These are phyloP conservation scores for Sphyrna mokarran DNA, from an alignment of 2,113 vertebrate genomes.

Conservation along the genomic window DNA sequence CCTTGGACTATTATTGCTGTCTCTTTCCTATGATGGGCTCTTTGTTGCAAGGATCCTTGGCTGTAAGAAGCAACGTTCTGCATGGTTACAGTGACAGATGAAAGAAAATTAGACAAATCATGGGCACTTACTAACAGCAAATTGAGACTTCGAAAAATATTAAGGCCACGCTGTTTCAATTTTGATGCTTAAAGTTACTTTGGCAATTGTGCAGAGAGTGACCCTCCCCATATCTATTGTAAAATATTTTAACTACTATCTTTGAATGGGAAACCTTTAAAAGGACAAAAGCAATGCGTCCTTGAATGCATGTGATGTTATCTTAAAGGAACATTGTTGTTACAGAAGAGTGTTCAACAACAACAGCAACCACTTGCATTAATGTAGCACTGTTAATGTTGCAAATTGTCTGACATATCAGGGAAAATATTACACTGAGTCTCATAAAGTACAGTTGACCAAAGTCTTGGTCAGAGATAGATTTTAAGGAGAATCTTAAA, in stretches of 20 bases:
- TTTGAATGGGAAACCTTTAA: background rate
- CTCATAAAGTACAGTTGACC: background rate
- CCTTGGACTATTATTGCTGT: background rate
- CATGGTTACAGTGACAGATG: background rate
- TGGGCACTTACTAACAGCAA: background rate
- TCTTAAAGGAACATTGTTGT: background rate
- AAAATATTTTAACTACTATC: background rate
- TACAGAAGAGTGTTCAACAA: background rate
- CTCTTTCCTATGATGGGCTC: slow-evolving; percentile 12
- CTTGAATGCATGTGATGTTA: background rate
- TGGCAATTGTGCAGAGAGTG: background rate
- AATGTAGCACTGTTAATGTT: background rate
- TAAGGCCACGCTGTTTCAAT: background rate
- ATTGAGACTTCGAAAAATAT: background rate
- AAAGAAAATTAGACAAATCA: slow-evolving; percentile 18
- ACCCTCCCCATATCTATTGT: background rate
- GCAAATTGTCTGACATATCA: background rate
- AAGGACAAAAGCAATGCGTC: background rate
- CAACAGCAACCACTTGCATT: background rate
- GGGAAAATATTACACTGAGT: background rate
- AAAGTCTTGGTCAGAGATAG: background rate
- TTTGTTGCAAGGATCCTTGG: background rate
- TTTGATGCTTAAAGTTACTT: background rate
- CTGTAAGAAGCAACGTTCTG: slow-evolving; percentile 5
- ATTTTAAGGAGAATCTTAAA: background rate